Percentiles rank a stretch among this genome's conserved stretches.
phyloP scores from a whole-genome alignment of 1,140 invertebrate species.

The Zaprionus africanus region DNA sequence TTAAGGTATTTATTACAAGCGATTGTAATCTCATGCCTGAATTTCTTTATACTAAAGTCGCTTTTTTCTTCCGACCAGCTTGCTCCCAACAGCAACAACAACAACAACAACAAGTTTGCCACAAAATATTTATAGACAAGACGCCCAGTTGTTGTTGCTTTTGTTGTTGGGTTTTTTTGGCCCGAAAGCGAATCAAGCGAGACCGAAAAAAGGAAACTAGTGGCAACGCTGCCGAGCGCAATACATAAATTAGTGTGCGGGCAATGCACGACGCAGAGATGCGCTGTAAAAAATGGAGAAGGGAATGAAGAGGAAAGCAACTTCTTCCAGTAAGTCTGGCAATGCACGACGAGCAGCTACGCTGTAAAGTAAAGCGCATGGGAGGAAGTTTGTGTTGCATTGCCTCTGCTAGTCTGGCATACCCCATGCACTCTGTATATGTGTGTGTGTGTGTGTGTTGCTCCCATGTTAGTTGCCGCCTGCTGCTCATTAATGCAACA shows the following conservation, averaged over 20 bases:
- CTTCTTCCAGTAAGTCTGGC: not conserved
- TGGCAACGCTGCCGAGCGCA: slow-evolving; percentile 2
- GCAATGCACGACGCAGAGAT: slow-evolving; percentile 3
- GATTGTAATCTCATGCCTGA: slow-evolving; percentile 79
- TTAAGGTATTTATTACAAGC: slow-evolving; percentile 84
- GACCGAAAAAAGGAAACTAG: slow-evolving; percentile 20
- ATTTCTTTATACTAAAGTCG: slow-evolving; percentile 66
- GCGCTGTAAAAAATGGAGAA: slow-evolving; percentile 5
- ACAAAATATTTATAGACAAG: slow-evolving; percentile 74
- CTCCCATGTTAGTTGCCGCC: slow-evolving; percentile 14
- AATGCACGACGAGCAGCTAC: not conserved
- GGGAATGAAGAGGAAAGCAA: too few relatives aligned
- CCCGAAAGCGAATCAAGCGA: slow-evolving; percentile 39
- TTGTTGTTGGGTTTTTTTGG: slow-evolving; percentile 33
- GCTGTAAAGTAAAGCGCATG: too few relatives aligned
- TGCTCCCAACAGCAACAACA: slow-evolving; percentile 15
- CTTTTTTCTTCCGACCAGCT: slow-evolving; percentile 22
- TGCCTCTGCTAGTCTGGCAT: slow-evolving; percentile 1
- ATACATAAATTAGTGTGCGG: not conserved
- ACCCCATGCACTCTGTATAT: slow-evolving; percentile 14
- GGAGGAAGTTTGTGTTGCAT: too few relatives aligned
- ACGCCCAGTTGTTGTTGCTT: slow-evolving; percentile 36
- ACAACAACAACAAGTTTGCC: slow-evolving; percentile 11
- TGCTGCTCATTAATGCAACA: slow-evolving; percentile 53
- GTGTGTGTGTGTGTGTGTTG: not conserved